phyloP scores from a whole-genome alignment of 2,797 vertebrate species.

The Cyprinella venusta region DNA sequence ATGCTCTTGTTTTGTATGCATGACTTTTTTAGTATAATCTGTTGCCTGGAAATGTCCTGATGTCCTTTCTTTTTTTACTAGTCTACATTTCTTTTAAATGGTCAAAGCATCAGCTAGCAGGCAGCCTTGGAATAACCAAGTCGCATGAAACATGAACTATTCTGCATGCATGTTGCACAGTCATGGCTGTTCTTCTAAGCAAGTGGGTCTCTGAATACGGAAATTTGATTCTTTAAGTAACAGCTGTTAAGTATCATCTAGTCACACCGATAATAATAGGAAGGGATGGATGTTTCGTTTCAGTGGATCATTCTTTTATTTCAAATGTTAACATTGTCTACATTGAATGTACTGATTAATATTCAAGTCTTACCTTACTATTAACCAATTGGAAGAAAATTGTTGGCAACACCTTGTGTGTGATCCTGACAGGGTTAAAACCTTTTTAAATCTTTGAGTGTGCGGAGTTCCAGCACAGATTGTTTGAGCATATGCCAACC shows the following conservation, averaged over 20 bases:
- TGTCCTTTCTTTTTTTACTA: not conserved
- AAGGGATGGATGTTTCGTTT: not conserved
- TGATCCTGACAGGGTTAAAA: slow-evolving; percentile 1
- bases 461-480: not conserved
- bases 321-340: not conserved
- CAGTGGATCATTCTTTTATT: not conserved
- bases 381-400: not conserved
- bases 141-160: slow-evolving; percentile 12
- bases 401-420: not conserved
- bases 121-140: not conserved
- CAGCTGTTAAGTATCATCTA: slow-evolving; percentile 47
- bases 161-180: not conserved
- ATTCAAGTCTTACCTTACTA: too few species aligned
- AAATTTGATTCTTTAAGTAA: slow-evolving; percentile 31
- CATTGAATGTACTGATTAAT: too few species aligned
- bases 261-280: slow-evolving; percentile 3
- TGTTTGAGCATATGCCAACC: not conserved
- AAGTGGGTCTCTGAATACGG: slow-evolving; percentile 21
- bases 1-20: not conserved
- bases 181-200: slow-evolving; percentile 17
- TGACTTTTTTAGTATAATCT: not conserved
- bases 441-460: not conserved
- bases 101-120: not conserved
- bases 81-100: not conserved
- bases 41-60: not conserved